Evolutionary conservation across 2,113 vertebrate species (phyloP).

Genomic region (Eonycteris spelaea): DNA sequence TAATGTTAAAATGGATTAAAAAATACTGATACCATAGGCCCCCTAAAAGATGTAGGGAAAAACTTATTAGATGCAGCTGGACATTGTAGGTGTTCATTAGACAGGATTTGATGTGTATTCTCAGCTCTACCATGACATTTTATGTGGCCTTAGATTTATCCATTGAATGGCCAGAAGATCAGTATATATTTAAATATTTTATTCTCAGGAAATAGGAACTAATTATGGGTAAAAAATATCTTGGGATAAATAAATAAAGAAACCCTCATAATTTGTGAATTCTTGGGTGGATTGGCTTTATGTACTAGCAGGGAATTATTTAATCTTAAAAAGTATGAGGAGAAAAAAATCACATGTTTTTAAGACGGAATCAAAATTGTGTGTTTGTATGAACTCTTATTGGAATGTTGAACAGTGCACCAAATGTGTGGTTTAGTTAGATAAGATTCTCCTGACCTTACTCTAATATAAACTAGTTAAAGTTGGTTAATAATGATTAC

Average conservation of each 20-base stretch:
- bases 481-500: background rate
- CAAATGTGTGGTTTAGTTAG: background rate
- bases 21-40: background rate
- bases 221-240: background rate
- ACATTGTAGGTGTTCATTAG: background rate
- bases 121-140: background rate
- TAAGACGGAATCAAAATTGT: background rate
- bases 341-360: background rate
- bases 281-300: background rate
- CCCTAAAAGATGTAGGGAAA: background rate
- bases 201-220: background rate
- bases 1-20: background rate
- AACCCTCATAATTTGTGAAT: background rate
- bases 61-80: background rate
- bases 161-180: background rate
- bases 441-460: background rate
- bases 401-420: background rate
- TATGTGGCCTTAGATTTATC: background rate
- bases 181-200: conserved; percentile 7
- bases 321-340: background rate
- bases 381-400: background rate
- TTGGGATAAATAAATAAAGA: background rate
- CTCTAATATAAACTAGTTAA: background rate
- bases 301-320: background rate
- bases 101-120: background rate